These are phyloP conservation scores for Pan troglodytes DNA, from an alignment of 2,113 vertebrate species.

Conservation along the genomic window DNA sequence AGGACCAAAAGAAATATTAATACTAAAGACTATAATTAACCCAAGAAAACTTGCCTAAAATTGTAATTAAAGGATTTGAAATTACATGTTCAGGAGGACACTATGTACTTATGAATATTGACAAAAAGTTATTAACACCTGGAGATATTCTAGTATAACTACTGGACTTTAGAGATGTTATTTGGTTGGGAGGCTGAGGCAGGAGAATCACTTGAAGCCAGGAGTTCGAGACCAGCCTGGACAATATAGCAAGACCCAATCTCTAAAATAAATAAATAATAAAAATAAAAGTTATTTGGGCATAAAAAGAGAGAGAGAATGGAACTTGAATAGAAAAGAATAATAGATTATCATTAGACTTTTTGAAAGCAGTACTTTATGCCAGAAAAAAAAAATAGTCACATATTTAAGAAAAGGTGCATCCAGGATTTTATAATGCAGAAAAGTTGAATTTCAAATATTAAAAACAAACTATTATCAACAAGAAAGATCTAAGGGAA, in stretches of 20 bases:
- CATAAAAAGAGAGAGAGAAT: neutral
- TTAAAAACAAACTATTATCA: neutral
- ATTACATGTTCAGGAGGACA: neutral
- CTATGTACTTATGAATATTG: neutral
- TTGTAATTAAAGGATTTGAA: neutral
- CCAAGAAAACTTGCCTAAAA: neutral
- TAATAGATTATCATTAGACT: neutral
- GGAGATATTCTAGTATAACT: neutral
- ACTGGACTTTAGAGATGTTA: neutral
- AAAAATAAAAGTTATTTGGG: neutral
- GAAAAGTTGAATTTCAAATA: slow-evolving; percentile 31
- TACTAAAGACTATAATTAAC: neutral
- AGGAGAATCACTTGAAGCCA: too few species aligned
- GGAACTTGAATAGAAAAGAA: neutral
- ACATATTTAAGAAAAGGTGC: neutral
- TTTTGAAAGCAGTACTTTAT: neutral
- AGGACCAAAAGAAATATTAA: neutral
- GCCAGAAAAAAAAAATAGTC: neutral
- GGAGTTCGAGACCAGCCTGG: too few species aligned
- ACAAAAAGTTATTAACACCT: neutral
- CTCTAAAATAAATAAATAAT: too few species aligned
- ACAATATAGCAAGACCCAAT: too few species aligned
- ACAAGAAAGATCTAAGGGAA: neutral
- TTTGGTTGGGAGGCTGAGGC: too few species aligned
- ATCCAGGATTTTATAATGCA: neutral